Evolutionary conservation across 2,888 invertebrate genomes (phyloP), one percentile per base, ranked within the genome.

Genomic region (Plagodis pulveraria): DNA sequence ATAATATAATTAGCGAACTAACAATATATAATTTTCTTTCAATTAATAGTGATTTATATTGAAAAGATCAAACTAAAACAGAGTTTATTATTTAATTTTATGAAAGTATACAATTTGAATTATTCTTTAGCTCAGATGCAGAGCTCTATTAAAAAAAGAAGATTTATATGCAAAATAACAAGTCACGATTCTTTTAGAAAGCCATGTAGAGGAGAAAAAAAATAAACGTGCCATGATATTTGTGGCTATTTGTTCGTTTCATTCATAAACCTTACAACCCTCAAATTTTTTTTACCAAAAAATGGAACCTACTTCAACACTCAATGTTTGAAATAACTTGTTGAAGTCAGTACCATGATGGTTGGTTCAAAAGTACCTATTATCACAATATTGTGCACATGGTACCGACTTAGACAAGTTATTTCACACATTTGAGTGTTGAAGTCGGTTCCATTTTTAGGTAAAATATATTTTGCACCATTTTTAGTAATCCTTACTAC

Each of bases 211-310:
- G 93, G 91, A 93, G 91, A 93, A 91, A 60, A 36, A 8, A 90
- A 93, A 93, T 93, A 93, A 93, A 93, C 92, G 93, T 93, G 93
- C 93, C 93, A 93, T 93, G 92, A 92, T 92, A 92, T 92, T 92
- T 91, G 91, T 92, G 92, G 92, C 91, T 90, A 89, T 62, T 54
- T 69, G 57, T 46, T 76, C 81, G 78, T 85, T 89, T 89, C 78
- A 70, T 80, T 84, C 86, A 7, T 76, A 60, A 42, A 22, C 22
- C 22, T 22, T 22, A n/a, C n/a, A n/a, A n/a, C n/a, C n/a, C n/a
- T n/a, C n/a, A n/a, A n/a, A n/a, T n/a, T n/a, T n/a, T n/a, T n/a
- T n/a, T n/a, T n/a, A n/a, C n/a, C n/a, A n/a, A n/a, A n/a, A n/a
- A n/a, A n/a, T n/a, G n/a, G n/a, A n/a, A n/a, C n/a, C n/a, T n/a